Conservation (phyloP, 2,888 invertebrate genomes). For the Sinopyrophorus schimmeli region DNA sequence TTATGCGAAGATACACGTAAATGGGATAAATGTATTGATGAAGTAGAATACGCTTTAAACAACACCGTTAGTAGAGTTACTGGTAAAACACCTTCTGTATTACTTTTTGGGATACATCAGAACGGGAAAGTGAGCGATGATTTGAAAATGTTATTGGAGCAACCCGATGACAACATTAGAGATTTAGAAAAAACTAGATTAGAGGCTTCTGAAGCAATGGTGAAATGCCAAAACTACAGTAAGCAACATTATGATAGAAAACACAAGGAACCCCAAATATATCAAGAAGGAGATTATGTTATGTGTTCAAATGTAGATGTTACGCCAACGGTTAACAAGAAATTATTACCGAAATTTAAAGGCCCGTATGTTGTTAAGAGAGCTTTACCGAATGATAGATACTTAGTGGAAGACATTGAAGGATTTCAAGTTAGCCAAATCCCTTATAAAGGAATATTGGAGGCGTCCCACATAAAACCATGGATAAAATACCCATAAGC, state of each 20-base stretch:
- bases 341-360: slow-evolving; percentile 34
- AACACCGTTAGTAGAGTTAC: slow-evolving; percentile 39
- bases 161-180: slow-evolving; percentile 23
- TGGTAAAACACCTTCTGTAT: slow-evolving; percentile 39
- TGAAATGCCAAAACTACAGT: slow-evolving; percentile 16
- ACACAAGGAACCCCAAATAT: slow-evolving; percentile 31
- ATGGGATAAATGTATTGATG: slow-evolving; percentile 34
- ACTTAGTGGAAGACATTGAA: slow-evolving; percentile 28
- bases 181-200: slow-evolving; percentile 16
- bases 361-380: slow-evolving; percentile 36
- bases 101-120: slow-evolving; percentile 43
- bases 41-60: slow-evolving; percentile 35
- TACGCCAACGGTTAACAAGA: slow-evolving; percentile 32
- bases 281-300: slow-evolving; percentile 32
- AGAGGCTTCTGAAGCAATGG: slow-evolving; percentile 13
- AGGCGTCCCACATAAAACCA: no score
- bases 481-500: no score
- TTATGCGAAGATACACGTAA: slow-evolving; percentile 18
- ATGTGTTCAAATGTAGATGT: slow-evolving; percentile 35
- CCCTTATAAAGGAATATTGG: slow-evolving; percentile 27
- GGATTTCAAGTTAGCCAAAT: slow-evolving; percentile 33
- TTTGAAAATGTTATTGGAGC: slow-evolving; percentile 19
- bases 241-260: slow-evolving; percentile 18
- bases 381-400: slow-evolving; percentile 34
- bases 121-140: slow-evolving; percentile 33